Base-by-base conservation (phyloP, 1,140 invertebrate genomes). In the Chironomus tepperi region DNA sequence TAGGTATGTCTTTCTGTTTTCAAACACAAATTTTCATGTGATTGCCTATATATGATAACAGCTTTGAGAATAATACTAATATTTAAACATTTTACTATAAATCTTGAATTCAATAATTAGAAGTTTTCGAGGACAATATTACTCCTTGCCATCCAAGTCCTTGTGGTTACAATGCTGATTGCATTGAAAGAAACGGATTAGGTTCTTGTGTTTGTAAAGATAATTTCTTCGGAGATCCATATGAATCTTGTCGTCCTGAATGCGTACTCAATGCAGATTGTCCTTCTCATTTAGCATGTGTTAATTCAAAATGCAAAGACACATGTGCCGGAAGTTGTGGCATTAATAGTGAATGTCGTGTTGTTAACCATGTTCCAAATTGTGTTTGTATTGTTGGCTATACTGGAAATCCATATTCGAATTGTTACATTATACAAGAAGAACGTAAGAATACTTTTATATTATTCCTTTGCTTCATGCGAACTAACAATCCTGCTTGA, bases 311-410 rank as follows among this genome's bases (percentile, higher is more conserved):
- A 81, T 94, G 92, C 78, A 85, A 85, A 74, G 89, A 93, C 84
- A 91, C 91, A 15, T 94, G 92, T 78, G 87, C 88, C 16, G 91
- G 91, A 73, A 91, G 90, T 0, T 95, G 93, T 81, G 92, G 91
- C 47, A 81, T 89, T 10, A 89, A 89, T 74, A 90, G 92, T 2
- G 87, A 89, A 75, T 94, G 93, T 77, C 84, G 89, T 75, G 90
- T 93, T 6, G 88, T 90, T 65, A 92, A 90, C 79, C 91, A 93
- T 76, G 87, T 88, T 76, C 89, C 91, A 0, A 86, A 90, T 9
- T 93, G 92, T 79, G 89, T 85, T 74, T 94, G 92, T 80, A 84
- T 86, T 18, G 77, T 79, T 24, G 86, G 86, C 75, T 89, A 83
- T 75, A 89, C 87, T 1, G 91, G 91, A 43, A 90, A 93, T 87